Conservation (phyloP, 2,797 vertebrate genomes). For the Centroberyx gerrardi region DNA sequence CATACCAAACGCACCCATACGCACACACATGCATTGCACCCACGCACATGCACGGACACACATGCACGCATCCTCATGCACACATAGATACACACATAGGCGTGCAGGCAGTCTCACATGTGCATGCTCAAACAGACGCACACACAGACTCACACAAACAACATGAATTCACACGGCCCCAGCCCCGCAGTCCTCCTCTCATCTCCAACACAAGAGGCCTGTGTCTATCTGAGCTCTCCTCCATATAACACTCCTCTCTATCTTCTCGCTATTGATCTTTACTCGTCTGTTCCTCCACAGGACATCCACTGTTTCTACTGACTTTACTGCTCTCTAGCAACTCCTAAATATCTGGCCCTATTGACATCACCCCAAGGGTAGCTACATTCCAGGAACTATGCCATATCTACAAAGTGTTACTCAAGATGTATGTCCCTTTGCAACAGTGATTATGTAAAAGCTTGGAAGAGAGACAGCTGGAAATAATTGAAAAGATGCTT, state of each 20-base stretch:
- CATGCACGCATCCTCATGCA: constrained; percentile 1
- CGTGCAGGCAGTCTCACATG: constrained; percentile 27
- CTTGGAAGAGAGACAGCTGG: constrained; percentile 54
- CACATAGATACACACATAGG: constrained; percentile 2
- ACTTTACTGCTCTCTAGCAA: constrained; percentile 48
- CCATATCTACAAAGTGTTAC: constrained; percentile 54
- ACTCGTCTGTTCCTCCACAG: constrained; percentile 61
- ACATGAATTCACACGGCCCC: constrained; percentile 39
- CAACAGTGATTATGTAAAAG: constrained; percentile 69
- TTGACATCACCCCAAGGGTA: constrained; percentile 45
- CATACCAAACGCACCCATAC: constrained; percentile 37
- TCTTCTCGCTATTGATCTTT: constrained; percentile 67
- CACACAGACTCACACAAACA: constrained; percentile 26
- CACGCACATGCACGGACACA: constrained; percentile 16
- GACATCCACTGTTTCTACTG: constrained; percentile 63
- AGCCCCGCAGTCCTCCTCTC: constrained; percentile 35
- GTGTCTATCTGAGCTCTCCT: constrained; percentile 60
- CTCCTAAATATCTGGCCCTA: constrained; percentile 55
- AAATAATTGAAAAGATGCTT: constrained; percentile 50
- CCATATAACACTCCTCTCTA: constrained; percentile 69
- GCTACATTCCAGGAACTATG: constrained; percentile 57
- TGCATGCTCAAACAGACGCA: not conserved
- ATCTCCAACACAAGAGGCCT: constrained; percentile 66
- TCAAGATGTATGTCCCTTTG: constrained; percentile 61
- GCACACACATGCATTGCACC: constrained; percentile 23